Conservation (phyloP, 2,113 vertebrate genomes). For the Megalops atlanticus region DNA sequence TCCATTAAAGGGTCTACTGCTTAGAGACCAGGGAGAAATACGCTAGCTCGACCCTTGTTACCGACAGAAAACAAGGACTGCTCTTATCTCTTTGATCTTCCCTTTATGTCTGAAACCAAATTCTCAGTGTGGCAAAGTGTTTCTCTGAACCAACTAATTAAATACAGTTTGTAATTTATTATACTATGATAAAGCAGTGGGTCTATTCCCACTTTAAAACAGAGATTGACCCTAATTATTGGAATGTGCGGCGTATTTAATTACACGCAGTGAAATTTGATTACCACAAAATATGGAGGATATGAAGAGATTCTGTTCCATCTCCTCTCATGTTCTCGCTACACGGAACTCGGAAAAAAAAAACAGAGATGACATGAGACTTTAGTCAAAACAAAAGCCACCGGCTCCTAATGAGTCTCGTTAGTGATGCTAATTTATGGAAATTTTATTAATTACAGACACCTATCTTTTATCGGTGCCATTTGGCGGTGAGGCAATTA, state of each 20-base stretch:
- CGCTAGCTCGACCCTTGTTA: conserved; percentile 65
- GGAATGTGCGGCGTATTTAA: conserved; percentile 62
- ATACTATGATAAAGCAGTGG: conserved; percentile 55
- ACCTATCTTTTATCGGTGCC: conserved; percentile 98
- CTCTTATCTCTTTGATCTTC: conserved; percentile 62
- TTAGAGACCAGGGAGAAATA: conserved; percentile 53
- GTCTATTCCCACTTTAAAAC: conserved; percentile 54
- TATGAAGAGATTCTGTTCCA: conserved; percentile 66
- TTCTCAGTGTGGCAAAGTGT: conserved; percentile 42
- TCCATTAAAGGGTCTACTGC: conserved; percentile 59
- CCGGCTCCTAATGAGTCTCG: conserved; percentile 92
- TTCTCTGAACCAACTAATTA: conserved; percentile 65
- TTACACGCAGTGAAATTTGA: conserved; percentile 68
- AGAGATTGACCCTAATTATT: conserved; percentile 72
- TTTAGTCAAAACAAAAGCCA: conserved; percentile 87
- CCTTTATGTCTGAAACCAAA: conserved; percentile 59
- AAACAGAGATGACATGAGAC: conserved; percentile 78
- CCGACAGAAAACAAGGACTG: conserved; percentile 62
- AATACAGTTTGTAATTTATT: conserved; percentile 57
- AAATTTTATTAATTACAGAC: conserved; percentile 99
- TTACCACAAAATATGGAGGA: conserved; percentile 71
- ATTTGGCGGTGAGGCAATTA: conserved; percentile 98
- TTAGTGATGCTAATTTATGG: conserved; percentile 99
- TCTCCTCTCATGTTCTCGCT: conserved; percentile 59
- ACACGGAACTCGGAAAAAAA: conserved; percentile 70